Percentiles rank a stretch among this genome's conserved stretches.
These are phyloP conservation scores for Vanessa cardui DNA, from an alignment of 2,888 invertebrate genomes.

Conservation along the genomic window DNA sequence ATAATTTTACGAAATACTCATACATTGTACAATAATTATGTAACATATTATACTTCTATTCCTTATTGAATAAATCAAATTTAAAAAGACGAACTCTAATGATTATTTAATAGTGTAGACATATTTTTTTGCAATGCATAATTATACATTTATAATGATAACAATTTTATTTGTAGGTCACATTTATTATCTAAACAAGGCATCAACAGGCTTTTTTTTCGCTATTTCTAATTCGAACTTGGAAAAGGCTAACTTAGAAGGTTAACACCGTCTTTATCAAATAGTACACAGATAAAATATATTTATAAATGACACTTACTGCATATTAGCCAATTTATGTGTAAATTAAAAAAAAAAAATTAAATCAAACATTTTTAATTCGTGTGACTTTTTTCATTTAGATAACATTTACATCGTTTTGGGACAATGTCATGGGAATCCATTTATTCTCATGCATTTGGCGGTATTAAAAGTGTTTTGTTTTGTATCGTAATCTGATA, in stretches of 20 bases:
- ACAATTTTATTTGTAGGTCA: slow-evolving; percentile 23
- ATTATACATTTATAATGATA: slow-evolving; percentile 9
- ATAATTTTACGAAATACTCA: too few species aligned
- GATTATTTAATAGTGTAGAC: slow-evolving; percentile 4
- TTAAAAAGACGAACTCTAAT: neutral
- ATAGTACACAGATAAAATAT: neutral
- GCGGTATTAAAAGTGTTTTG: too few species aligned
- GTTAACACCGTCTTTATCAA: neutral
- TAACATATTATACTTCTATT: neutral
- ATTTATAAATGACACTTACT: neutral
- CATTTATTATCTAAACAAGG: slow-evolving; percentile 25
- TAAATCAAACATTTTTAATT: too few species aligned
- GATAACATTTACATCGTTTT: too few species aligned
- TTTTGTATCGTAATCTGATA: too few species aligned
- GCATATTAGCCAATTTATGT: neutral
- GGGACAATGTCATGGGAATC: too few species aligned
- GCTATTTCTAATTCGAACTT: slow-evolving; percentile 29
- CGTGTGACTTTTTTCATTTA: too few species aligned
- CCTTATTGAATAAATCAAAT: neutral
- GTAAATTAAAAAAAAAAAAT: neutral
- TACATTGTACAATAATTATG: too few species aligned
- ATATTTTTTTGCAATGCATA: slow-evolving; percentile 5
- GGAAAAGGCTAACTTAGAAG: slow-evolving; percentile 17
- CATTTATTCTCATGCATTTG: too few species aligned
- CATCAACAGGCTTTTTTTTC: slow-evolving; percentile 26